Conservation (phyloP, 1,140 invertebrate species). For the Formica exsecta region DNA sequence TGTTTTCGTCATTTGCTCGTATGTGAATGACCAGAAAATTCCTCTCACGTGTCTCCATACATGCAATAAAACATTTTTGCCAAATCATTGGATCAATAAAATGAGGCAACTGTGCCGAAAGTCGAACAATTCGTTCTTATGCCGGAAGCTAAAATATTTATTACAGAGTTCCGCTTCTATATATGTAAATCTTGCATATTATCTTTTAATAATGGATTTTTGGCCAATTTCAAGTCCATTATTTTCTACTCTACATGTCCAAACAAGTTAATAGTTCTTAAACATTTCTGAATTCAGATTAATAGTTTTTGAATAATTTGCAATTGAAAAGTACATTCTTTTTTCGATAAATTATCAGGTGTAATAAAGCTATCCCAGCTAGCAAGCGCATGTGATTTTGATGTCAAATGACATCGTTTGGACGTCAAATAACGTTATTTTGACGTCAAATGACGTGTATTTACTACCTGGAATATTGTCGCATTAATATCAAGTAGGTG, state of each 20-base stretch:
- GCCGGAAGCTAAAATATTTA: background rate
- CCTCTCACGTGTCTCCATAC: background rate
- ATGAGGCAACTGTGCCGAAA: background rate
- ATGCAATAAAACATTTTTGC: background rate
- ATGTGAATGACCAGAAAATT: background rate
- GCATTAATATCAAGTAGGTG: too few species aligned
- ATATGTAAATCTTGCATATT: background rate
- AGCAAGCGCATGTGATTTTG: too few species aligned
- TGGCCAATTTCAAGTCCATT: background rate
- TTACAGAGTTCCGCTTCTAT: background rate
- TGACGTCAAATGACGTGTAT: too few species aligned
- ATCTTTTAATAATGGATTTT: background rate
- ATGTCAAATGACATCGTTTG: too few species aligned
- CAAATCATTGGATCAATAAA: slow-evolving; percentile 12
- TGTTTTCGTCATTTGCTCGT: background rate
- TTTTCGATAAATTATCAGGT: background rate
- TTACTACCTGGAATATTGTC: too few species aligned
- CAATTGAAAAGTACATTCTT: background rate
- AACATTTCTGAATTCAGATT: background rate
- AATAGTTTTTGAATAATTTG: background rate
- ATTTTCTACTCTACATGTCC: background rate
- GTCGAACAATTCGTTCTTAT: background rate
- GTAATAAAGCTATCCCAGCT: too few species aligned
- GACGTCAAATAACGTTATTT: too few species aligned
- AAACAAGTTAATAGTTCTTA: background rate